Evolutionary conservation across 2,113 vertebrate species (phyloP).

Genomic region (Ciconia stormi): DNA sequence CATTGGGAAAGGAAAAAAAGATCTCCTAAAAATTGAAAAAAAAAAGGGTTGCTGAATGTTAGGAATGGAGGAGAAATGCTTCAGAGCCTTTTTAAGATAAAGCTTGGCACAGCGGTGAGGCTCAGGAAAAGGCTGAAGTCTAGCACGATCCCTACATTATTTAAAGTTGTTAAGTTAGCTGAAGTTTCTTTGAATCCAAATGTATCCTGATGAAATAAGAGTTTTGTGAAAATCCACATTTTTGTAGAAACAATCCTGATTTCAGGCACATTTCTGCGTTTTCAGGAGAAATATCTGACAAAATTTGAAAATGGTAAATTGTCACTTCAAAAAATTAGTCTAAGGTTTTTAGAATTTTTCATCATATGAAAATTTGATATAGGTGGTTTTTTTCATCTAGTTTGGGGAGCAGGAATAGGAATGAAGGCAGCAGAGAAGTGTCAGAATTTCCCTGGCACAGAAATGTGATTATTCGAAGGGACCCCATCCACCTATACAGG

Average conservation of each 20-base stretch:
- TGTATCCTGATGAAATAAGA: background rate
- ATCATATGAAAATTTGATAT: background rate
- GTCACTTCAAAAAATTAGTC: background rate
- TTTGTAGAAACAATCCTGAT: background rate
- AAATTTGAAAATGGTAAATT: background rate
- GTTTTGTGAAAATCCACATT: background rate
- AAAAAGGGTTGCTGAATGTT: background rate
- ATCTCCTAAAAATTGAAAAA: background rate
- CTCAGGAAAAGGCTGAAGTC: background rate
- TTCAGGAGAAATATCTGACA: background rate
- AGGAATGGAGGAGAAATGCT: background rate
- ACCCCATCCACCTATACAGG: background rate
- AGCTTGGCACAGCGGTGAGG: background rate
- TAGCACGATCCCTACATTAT: background rate
- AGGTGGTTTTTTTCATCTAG: background rate
- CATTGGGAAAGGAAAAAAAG: background rate
- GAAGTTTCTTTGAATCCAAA: background rate
- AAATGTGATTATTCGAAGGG: background rate
- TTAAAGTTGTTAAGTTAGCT: background rate
- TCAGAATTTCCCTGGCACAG: background rate
- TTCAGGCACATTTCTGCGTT: background rate
- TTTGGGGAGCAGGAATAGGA: background rate
- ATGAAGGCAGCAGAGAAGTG: background rate
- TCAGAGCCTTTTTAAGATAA: background rate
- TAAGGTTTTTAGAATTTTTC: background rate